Evolutionary conservation across 2,797 vertebrate species (phyloP), one percentile per base, ranked within the genome.

Genomic region (Varecia variegata): DNA sequence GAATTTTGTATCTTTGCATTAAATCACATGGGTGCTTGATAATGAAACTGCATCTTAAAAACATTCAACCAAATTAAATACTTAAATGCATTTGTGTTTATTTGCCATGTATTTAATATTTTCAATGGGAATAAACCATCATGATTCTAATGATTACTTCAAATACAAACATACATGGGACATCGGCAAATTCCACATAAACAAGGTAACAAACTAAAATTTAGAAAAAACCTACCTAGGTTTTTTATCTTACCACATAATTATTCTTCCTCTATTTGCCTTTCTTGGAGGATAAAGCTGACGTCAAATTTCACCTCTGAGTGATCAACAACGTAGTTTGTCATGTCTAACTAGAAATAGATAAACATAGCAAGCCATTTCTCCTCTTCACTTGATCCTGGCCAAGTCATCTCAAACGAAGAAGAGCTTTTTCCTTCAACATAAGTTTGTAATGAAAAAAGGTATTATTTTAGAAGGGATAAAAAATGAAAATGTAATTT

Each of bases 71-170:
- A 58, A 65, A 5, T 88, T 65, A 30, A 45, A 67, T 56, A 45
- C 32, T 88, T 68, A 79, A 35, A 50, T 88, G 30, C 25, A 17
- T 52, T 68, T n/a, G 43, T 77, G n/a, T 54, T 18, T 81, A 79
- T 92, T 95, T 95, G 25, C 38, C 35, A 47, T 43, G 1, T 21
- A 73, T 89, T 96, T 96, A 50, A 50, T 12, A 40, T 68, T 90
- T 94, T 70, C 90, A 87, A 20, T 20, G 35, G 67, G 14, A 93
- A 17, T 43, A 67, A 87, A 43, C 9, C 17, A 68, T 87, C 77
- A 56, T 85, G 52, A 83, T 88, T 88, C 80, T 89, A 76, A 96
- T 65, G 45, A 60, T 79, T 70, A 60, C 74, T 95, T 90, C 52
- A 94, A 81, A 83, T 70, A 94, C 23, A 81, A 92, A 87, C 23